Percentiles rank a stretch among this genome's conserved stretches.
Evolutionary conservation across 1,140 invertebrate genomes (phyloP).

Genomic region (Panagrolaimus sp.): DNA sequence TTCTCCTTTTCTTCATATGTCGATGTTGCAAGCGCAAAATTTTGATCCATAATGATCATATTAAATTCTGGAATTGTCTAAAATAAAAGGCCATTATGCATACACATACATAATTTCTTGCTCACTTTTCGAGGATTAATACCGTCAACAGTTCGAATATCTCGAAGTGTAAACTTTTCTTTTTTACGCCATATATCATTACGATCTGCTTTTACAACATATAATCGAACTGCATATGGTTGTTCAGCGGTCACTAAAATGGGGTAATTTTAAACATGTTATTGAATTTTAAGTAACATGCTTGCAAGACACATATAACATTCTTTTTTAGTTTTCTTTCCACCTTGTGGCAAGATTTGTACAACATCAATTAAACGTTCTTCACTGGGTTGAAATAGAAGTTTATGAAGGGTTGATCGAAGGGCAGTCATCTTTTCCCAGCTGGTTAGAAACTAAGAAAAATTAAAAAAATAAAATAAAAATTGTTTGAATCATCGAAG

Average conservation of each 20-base stretch:
- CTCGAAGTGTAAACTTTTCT: constrained; percentile 34
- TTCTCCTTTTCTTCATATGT: constrained; percentile 72
- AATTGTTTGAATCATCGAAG: no score
- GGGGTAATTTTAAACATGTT: constrained; percentile 4
- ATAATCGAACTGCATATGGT: constrained; percentile 38
- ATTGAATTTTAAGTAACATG: constrained; percentile 43
- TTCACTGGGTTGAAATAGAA: constrained; percentile 61
- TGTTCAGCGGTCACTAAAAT: constrained; percentile 40
- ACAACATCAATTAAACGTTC: constrained; percentile 61
- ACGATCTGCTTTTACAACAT: constrained; percentile 36
- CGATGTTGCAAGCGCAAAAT: constrained; percentile 77
- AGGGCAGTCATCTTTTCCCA: constrained; percentile 48
- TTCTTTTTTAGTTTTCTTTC: constrained; percentile 57
- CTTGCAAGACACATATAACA: constrained; percentile 61
- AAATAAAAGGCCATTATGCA: constrained; percentile 28
- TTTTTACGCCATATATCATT: constrained; percentile 44
- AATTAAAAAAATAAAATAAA: no score
- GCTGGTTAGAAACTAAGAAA: no score
- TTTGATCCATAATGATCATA: constrained; percentile 74
- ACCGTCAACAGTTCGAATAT: constrained; percentile 42
- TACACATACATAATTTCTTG: constrained; percentile 1
- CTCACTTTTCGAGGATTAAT: constrained; percentile 39
- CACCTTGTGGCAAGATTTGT: constrained; percentile 60
- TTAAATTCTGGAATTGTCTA: constrained; percentile 76
- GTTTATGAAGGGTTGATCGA: constrained; percentile 59